These are phyloP conservation scores for Drosophila orosa DNA, from an alignment of 1,140 invertebrate genomes.

Conservation along the genomic window DNA sequence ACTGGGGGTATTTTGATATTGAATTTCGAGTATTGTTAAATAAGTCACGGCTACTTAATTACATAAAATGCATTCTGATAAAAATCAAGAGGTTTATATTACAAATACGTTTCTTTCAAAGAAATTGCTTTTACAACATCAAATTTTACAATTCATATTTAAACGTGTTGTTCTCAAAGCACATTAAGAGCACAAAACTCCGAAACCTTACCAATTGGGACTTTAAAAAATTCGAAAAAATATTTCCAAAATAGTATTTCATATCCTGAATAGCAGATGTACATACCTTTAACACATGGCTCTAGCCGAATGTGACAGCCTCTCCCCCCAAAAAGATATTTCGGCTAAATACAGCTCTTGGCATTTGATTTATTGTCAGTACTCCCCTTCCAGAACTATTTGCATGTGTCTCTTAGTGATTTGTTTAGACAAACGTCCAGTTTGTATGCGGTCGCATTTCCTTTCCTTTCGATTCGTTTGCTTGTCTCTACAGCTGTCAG, in stretches of 20 bases:
- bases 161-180: background rate
- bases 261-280: background rate
- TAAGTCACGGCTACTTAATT: background rate
- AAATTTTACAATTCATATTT: background rate
- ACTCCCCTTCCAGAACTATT: constrained; percentile 37
- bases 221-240: background rate
- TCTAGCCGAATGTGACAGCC: constrained; percentile 33
- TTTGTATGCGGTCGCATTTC: constrained; percentile 31
- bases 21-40: background rate
- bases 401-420: constrained; percentile 53
- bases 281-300: constrained; percentile 4
- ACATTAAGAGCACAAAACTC: background rate
- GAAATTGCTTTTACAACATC: too few species aligned
- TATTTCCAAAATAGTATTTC: background rate
- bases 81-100: background rate
- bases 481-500: constrained; percentile 70
- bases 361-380: constrained; percentile 69
- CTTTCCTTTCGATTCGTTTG: constrained; percentile 41
- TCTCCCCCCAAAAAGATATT: constrained; percentile 58
- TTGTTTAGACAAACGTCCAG: constrained; percentile 74
- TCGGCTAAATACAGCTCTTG: constrained; percentile 69
- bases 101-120: too few species aligned
- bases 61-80: background rate
- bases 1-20: background rate
- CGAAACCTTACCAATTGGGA: background rate